Conservation (phyloP, 2,888 invertebrate species). For the Pterostichus niger region DNA sequence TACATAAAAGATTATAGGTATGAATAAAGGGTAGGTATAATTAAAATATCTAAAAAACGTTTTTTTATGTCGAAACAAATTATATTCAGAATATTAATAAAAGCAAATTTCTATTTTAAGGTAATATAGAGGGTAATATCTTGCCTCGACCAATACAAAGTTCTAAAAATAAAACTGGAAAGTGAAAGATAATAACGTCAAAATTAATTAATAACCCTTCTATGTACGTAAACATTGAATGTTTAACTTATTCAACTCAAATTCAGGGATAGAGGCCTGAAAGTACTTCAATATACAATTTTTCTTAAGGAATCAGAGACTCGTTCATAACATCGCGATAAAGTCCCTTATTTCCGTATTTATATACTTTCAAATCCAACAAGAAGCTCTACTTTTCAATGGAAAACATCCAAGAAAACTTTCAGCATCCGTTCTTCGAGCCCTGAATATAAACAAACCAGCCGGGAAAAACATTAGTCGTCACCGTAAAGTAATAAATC, state of each 20-base stretch:
- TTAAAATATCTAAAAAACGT: constrained; percentile 45
- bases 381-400: constrained; percentile 43
- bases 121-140: not conserved
- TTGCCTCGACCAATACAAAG: not conserved
- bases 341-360: constrained; percentile 30
- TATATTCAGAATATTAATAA: constrained; percentile 26
- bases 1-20: constrained; percentile 46
- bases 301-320: constrained; percentile 24
- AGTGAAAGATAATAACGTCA: constrained; percentile 11
- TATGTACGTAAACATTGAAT: not conserved
- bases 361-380: constrained; percentile 15
- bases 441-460: constrained; percentile 45
- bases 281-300: constrained; percentile 37
- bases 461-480: constrained; percentile 49
- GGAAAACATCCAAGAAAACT: constrained; percentile 32
- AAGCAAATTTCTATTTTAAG: constrained; percentile 37
- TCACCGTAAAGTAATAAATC: constrained; percentile 52
- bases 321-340: constrained; percentile 29
- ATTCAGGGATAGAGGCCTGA: not conserved
- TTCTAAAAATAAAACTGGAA: constrained; percentile 9
- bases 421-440: constrained; percentile 20
- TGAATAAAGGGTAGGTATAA: constrained; percentile 44
- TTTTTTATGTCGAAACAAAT: constrained; percentile 14
- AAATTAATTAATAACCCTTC: constrained; percentile 41
- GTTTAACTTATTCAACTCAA: constrained; percentile 41